Conservation (phyloP, 1,140 invertebrate genomes). For the Nephila pilipes region DNA sequence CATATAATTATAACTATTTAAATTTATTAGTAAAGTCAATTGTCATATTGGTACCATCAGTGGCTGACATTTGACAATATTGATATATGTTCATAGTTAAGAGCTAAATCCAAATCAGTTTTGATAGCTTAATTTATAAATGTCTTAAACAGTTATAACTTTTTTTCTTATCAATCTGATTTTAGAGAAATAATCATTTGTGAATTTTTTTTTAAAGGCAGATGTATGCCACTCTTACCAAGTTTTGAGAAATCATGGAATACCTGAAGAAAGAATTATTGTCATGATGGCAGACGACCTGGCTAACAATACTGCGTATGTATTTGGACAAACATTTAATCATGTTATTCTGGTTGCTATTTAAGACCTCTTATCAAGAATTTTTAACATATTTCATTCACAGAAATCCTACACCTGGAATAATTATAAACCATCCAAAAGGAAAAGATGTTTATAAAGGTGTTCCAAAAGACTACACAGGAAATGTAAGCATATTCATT, state of each 20-base stretch:
- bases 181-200: too few species aligned
- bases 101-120: too few species aligned
- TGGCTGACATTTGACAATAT: too few species aligned
- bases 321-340: conserved; percentile 25
- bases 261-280: conserved; percentile 85
- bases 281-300: conserved; percentile 87
- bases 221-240: conserved; percentile 86
- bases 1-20: too few species aligned
- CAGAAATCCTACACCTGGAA: conserved; percentile 85
- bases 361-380: neutral
- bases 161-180: too few species aligned
- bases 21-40: too few species aligned
- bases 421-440: conserved; percentile 85
- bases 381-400: conserved; percentile 46
- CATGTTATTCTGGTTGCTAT: neutral
- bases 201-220: conserved; percentile 81
- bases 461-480: conserved; percentile 84
- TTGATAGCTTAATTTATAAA: too few species aligned
- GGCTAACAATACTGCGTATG: conserved; percentile 83
- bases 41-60: too few species aligned
- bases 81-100: too few species aligned
- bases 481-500: conserved; percentile 80
- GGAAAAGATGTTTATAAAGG: conserved; percentile 85
- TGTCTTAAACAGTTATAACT: too few species aligned
- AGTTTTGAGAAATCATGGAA: conserved; percentile 84